Base-by-base conservation (phyloP, 2,113 vertebrate species). In the Dendrocopos noguchii region DNA sequence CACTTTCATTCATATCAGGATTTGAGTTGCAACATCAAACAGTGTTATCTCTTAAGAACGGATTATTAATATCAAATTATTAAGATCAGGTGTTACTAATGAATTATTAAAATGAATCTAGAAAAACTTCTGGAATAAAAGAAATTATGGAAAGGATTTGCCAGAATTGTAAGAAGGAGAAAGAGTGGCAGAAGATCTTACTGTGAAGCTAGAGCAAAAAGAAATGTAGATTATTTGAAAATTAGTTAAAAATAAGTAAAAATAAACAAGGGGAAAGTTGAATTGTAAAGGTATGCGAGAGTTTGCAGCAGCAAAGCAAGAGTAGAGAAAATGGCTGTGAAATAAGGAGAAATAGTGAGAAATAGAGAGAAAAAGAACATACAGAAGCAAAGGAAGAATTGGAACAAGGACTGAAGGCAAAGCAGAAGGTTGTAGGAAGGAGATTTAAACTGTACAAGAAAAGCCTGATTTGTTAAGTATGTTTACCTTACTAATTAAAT, bases 401-500 rank as follows among this genome's bases (percentile, higher is more conserved):
- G 28, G 57, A 88, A 56, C 74, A 72, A 68, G 28, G 53, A 61
- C 33, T 70, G 34, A 68, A 44, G 16, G 68, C 28, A 52, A 56
- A 12, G 25, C 4, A 83, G 57, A 91, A 94, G 33, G 87, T 92
- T 91, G 39, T 61, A 75, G 42, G 64, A 94, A 94, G 66, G 84
- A 91, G 19, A 52, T 10, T 77, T 60, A 68, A 84, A 60, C 7
- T 60, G 12, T n/a, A 11, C 33, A 59, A 81, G 70, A 56, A 61
- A 78, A 80, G 6, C 1, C 24, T 59, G 52, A 82, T 64, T 47
- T 82, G 28, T 73, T 77, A 84, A 85, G 21, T 47, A 57, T 77
- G 80, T 86, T 91, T 95, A 84, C 21, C 4, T 66, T 77, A 7
- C 5, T 90, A 91, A 94, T 95, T 91, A 95, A 91, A 67, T 57